Evolutionary conservation across 2,888 invertebrate species (phyloP).

Genomic region (Encarsia formosa): DNA sequence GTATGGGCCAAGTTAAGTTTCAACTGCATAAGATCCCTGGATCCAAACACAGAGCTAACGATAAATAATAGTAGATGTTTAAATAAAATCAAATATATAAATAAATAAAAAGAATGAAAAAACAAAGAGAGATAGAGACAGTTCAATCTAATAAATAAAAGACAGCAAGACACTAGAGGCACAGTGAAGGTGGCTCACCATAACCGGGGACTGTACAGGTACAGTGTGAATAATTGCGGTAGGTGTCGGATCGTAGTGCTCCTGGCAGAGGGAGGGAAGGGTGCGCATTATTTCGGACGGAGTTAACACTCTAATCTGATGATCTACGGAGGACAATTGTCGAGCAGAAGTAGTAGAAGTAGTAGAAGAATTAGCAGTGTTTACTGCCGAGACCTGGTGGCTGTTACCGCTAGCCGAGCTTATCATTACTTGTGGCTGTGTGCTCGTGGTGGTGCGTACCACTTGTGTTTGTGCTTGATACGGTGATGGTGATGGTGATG

Average conservation of each 20-base stretch:
- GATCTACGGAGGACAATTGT: conserved; percentile 59
- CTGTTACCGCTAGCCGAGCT: conserved; percentile 20
- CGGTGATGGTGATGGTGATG: conserved; percentile 22
- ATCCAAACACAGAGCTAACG: neutral
- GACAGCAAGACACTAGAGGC: conserved; percentile 49
- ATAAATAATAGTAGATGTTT: neutral
- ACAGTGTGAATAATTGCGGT: conserved; percentile 54
- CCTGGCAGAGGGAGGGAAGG: conserved; percentile 77
- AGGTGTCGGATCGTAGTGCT: conserved; percentile 62
- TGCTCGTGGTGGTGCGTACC: conserved; percentile 31
- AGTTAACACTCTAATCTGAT: conserved; percentile 83
- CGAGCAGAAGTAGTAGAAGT: conserved; percentile 54
- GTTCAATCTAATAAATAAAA: conserved; percentile 3
- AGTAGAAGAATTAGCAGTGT: conserved; percentile 50
- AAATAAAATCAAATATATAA: neutral
- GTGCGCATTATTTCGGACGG: conserved; percentile 89
- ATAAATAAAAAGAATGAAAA: conserved; percentile 5
- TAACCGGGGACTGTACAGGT: conserved; percentile 52
- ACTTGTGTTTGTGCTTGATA: conserved; percentile 33
- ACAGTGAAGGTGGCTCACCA: conserved; percentile 52
- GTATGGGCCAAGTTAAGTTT: too few relatives aligned
- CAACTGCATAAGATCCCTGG: too few relatives aligned
- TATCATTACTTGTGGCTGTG: conserved; percentile 34
- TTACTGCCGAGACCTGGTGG: conserved; percentile 35
- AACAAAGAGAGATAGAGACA: conserved; percentile 2